These are phyloP conservation scores for Rhinogobio ventralis DNA, from an alignment of 2,797 vertebrate genomes.

Conservation along the genomic window DNA sequence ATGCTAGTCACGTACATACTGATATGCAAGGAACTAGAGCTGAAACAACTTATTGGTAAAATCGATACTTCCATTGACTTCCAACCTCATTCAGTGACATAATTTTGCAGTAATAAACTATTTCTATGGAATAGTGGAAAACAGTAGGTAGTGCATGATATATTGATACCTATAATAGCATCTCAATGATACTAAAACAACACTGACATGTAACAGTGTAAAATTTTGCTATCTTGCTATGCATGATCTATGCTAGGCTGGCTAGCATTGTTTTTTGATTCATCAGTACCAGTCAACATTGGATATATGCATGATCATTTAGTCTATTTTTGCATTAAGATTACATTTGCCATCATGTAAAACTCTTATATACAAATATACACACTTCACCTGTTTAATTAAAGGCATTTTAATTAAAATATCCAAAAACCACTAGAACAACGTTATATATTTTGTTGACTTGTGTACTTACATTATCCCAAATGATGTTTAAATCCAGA, in stretches of 20 bases:
- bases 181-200: not conserved
- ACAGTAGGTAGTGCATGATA: not conserved
- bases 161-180: not conserved
- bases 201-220: too few species aligned
- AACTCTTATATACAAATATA: too few species aligned
- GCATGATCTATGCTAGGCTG: not conserved
- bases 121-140: not conserved
- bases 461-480: too few species aligned
- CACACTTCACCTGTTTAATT: too few species aligned
- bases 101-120: not conserved
- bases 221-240: not conserved
- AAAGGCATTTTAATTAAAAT: too few species aligned
- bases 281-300: not conserved
- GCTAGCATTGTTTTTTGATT: not conserved
- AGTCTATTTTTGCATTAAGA: not conserved
- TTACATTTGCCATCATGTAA: not conserved
- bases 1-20: not conserved
- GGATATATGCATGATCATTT: not conserved
- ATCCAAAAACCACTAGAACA: too few species aligned
- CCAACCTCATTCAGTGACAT: not conserved
- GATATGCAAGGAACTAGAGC: constrained; percentile 18
- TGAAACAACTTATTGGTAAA: constrained; percentile 10
- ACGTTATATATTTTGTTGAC: too few species aligned
- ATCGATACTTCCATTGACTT: not conserved
- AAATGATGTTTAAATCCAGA: too few species aligned